phyloP scores from a whole-genome alignment of 2,797 vertebrate species.

The Gymnocypris eckloni region DNA sequence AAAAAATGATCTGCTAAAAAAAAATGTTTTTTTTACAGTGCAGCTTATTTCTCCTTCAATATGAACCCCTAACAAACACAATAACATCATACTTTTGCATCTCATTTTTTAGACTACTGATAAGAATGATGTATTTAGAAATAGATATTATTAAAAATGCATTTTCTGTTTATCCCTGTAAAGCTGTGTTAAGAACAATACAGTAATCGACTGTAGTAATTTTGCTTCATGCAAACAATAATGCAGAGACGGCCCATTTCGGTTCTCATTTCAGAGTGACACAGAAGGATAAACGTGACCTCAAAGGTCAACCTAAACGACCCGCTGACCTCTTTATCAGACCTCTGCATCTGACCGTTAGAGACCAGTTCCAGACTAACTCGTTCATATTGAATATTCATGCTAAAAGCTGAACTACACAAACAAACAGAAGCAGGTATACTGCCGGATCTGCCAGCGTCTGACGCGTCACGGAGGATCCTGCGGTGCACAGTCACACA shows the following conservation, averaged over 20 bases:
- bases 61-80: too few species aligned
- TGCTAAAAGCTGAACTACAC: background rate
- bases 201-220: background rate
- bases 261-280: background rate
- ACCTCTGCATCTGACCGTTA: background rate
- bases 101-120: background rate
- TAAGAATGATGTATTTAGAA: too few species aligned
- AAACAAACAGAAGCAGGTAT: background rate
- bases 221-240: background rate
- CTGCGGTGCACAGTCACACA: background rate
- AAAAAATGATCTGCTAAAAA: too few species aligned
- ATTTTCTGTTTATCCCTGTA: background rate
- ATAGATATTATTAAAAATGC: too few species aligned
- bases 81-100: too few species aligned
- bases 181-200: background rate
- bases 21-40: too few species aligned
- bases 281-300: background rate
- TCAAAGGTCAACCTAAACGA: background rate
- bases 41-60: too few species aligned
- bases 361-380: background rate
- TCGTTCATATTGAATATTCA: background rate
- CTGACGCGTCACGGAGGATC: background rate
- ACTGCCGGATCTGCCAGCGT: background rate
- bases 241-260: background rate
- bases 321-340: slow-evolving; percentile 2